phyloP scores from a whole-genome alignment of 1,140 invertebrate genomes.

The Drosophila sucinea region DNA sequence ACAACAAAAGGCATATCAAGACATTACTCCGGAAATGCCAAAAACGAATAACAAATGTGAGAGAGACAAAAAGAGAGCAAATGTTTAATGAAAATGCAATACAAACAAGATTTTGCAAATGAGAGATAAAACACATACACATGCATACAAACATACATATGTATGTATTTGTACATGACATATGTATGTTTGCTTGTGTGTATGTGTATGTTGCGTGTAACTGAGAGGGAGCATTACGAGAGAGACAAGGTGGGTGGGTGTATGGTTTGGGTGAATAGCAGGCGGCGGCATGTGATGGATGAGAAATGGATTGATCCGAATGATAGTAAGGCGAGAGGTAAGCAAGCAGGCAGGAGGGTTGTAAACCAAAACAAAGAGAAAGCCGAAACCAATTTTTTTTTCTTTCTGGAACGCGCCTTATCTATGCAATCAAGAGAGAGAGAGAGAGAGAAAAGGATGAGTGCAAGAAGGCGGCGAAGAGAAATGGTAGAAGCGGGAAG shows the following conservation, averaged over 20 bases:
- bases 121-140: conserved; percentile 32
- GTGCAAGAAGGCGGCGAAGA: not conserved
- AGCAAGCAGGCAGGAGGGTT: not conserved
- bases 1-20: conserved; percentile 58
- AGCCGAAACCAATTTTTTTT: conserved; percentile 37
- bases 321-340: not conserved
- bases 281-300: not conserved
- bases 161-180: not conserved
- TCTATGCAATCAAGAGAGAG: conserved; percentile 63
- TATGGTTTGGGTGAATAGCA: conserved; percentile 2
- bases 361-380: conserved; percentile 15
- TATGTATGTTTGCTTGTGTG: not conserved
- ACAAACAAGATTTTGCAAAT: conserved; percentile 38
- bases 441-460: not conserved
- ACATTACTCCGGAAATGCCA: conserved; percentile 81
- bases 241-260: not conserved
- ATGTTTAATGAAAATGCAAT: conserved; percentile 49
- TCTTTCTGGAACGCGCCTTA: conserved; percentile 42
- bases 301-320: not conserved
- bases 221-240: conserved; percentile 7
- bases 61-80: conserved; percentile 19
- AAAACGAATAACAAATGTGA: conserved; percentile 58
- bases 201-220: conserved; percentile 11
- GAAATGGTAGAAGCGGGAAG: not conserved
- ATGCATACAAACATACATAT: not conserved